Conservation (phyloP, 2,113 vertebrate genomes). For the Craseonycteris thonglongyai region DNA sequence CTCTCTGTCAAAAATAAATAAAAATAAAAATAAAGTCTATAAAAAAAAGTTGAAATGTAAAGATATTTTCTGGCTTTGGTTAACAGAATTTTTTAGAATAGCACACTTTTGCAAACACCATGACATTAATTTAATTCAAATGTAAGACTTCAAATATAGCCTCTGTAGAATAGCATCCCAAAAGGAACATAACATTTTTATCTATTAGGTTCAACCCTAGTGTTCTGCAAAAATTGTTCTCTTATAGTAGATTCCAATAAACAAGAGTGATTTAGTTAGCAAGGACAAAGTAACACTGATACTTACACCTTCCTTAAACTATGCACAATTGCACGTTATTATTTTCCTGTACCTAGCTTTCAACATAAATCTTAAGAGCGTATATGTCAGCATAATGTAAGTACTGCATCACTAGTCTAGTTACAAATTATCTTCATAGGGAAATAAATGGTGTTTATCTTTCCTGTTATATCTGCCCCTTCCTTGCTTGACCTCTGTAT, state of each 20-base stretch:
- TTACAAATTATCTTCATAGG: conserved; percentile 32
- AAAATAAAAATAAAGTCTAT: too few relatives aligned
- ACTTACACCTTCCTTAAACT: conserved; percentile 44
- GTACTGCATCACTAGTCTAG: conserved; percentile 30
- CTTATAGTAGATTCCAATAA: conserved; percentile 46
- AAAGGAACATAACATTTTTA: conserved; percentile 49
- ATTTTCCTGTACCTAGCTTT: conserved; percentile 48
- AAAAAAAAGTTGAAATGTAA: not conserved
- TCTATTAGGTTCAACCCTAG: conserved; percentile 16
- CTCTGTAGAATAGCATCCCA: conserved; percentile 20
- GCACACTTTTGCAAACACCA: not conserved
- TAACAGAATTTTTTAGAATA: not conserved
- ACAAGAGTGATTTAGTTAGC: conserved; percentile 56
- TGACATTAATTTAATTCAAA: conserved; percentile 45
- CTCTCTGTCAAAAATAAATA: too few relatives aligned
- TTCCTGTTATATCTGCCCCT: conserved; percentile 45
- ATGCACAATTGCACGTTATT: conserved; percentile 43
- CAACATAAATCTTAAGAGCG: conserved; percentile 41
- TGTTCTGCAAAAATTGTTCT: conserved; percentile 13
- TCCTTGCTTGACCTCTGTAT: not conserved
- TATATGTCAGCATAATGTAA: conserved; percentile 56
- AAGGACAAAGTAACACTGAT: conserved; percentile 48
- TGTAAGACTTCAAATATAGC: not conserved
- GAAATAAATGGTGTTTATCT: conserved; percentile 66
- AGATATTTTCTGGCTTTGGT: not conserved